These are phyloP conservation scores for Axinella damicornis DNA, from an alignment of 37 sponge, comb jelly and placozoan genomes.

Conservation along the genomic window DNA sequence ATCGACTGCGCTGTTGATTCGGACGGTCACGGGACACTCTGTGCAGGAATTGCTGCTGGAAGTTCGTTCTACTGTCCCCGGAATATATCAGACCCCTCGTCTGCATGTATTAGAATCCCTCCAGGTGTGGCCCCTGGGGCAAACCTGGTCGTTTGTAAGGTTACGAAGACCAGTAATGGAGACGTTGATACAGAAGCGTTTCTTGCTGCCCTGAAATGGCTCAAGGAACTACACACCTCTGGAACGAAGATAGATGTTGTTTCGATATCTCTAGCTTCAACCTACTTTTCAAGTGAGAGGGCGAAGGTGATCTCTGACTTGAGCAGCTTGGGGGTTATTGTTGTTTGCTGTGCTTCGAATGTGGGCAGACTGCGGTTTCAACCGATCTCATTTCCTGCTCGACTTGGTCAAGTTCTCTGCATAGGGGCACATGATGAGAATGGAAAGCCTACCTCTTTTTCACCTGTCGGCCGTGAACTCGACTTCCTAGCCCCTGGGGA, in stretches of 20 bases:
- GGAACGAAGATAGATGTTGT: slow-evolving; percentile 49
- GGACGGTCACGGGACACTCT: slow-evolving; percentile 59
- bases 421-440: slow-evolving; percentile 57
- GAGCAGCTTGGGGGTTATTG: slow-evolving; percentile 12
- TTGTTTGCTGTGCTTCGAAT: slow-evolving; percentile 67
- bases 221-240: slow-evolving; percentile 25
- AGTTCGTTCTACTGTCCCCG: background rate
- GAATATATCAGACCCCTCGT: background rate
- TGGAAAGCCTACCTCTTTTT: slow-evolving; percentile 62
- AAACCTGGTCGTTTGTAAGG: slow-evolving; percentile 61
- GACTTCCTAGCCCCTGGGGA: slow-evolving; percentile 71
- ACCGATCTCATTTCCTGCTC: slow-evolving; percentile 61
- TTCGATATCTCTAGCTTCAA: slow-evolving; percentile 52
- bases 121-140: slow-evolving; percentile 61
- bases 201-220: slow-evolving; percentile 37
- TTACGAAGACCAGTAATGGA: slow-evolving; percentile 18
- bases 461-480: slow-evolving; percentile 67
- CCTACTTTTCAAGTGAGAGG: slow-evolving; percentile 26
- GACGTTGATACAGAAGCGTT: slow-evolving; percentile 38
- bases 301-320: slow-evolving; percentile 45
- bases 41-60: slow-evolving; percentile 57
- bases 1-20: slow-evolving; percentile 60
- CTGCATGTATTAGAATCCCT: slow-evolving; percentile 6
- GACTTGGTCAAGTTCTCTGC: slow-evolving; percentile 69
- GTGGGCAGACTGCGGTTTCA: slow-evolving; percentile 37